Evolutionary conservation across 1,140 invertebrate genomes (phyloP), one percentile per base, ranked within the genome.

Genomic region (Drosophila triauraria): DNA sequence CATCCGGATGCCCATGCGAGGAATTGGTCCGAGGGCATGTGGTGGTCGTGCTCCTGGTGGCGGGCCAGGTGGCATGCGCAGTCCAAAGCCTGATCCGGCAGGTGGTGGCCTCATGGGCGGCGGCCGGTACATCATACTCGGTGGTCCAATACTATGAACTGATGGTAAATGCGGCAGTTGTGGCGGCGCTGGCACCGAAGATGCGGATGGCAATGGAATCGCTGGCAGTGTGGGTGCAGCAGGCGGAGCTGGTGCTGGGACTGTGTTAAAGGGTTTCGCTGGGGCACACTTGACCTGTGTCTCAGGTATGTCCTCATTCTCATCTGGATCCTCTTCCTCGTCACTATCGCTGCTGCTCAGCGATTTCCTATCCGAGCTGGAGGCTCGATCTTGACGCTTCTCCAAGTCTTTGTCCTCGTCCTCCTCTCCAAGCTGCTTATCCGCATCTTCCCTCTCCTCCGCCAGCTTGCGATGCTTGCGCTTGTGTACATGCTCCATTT

Each of bases 401-500:
- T 47, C 56, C 3, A 12, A 15, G 8, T 69, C 63, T 40, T 50
- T 69, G 27, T 75, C 63, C 53, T 80, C 87, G 23, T 72, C 72
- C 0, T 63, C 64, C 9, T 63, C 47, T 7, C 60, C 51, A 2
- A 13, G 9, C 15, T 44, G 47, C 25, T 68, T 68, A n/a, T 65
- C 47, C n/a, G 47, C 75, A 7, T 65, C 68, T 2, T 76, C 71
- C 3, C 75, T 75, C 40, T 82, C 69, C 17, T 59, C 62, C 20
- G 75, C 67, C 27, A 77, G 54, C 46, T 72, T 82, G 44, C 85
- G 86, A 60, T 90, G 85, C 58, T 95, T 94, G 80, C 96, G 96
- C 75, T 95, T 96, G 80, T 97, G 96, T 0, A 97, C 96, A 47
- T 96, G 96, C 93, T 97, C 96, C 96, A 97, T 97, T 94, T 98